phyloP scores from a whole-genome alignment of 2,888 invertebrate genomes.

The Dicyrtomina minuta region DNA sequence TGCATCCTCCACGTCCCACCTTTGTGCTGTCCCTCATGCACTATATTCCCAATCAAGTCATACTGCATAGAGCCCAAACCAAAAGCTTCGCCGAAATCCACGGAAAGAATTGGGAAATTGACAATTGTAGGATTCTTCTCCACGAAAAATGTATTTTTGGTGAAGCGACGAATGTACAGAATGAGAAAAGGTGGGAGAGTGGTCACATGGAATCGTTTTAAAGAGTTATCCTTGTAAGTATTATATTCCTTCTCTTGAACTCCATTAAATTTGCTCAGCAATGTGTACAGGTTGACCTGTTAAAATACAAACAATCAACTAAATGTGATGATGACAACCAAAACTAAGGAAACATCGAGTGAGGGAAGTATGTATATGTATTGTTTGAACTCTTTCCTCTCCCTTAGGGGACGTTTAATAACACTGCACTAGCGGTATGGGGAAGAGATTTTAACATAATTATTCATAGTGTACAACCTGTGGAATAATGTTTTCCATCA shows the following conservation, averaged over 20 bases:
- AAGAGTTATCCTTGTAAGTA: slow-evolving; percentile 97
- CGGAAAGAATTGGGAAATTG: slow-evolving; percentile 98
- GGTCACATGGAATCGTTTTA: slow-evolving; percentile 95
- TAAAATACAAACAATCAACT: slow-evolving; percentile 51
- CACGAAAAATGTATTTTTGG: slow-evolving; percentile 97
- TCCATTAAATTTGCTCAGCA: slow-evolving; percentile 95
- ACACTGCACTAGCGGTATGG: too few relatives aligned
- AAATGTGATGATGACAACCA: neutral
- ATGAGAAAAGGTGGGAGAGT: slow-evolving; percentile 91
- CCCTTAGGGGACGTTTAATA: too few relatives aligned
- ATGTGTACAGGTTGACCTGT: slow-evolving; percentile 86
- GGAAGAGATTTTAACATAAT: too few relatives aligned
- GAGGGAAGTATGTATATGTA: neutral
- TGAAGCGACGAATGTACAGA: slow-evolving; percentile 89
- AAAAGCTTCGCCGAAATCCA: slow-evolving; percentile 55
- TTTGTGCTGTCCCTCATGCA: slow-evolving; percentile 94
- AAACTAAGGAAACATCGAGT: too few relatives aligned
- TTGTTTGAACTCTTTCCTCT: neutral
- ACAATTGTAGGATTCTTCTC: slow-evolving; percentile 99
- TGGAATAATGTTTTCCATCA: slow-evolving; percentile 97
- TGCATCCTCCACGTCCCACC: slow-evolving; percentile 95
- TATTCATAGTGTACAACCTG: too few relatives aligned
- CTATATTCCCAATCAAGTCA: slow-evolving; percentile 96
- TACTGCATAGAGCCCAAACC: slow-evolving; percentile 69
- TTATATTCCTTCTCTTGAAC: slow-evolving; percentile 95